These are phyloP conservation scores for Heliothis peltigera DNA, from an alignment of 2,888 invertebrate genomes.

Conservation along the genomic window DNA sequence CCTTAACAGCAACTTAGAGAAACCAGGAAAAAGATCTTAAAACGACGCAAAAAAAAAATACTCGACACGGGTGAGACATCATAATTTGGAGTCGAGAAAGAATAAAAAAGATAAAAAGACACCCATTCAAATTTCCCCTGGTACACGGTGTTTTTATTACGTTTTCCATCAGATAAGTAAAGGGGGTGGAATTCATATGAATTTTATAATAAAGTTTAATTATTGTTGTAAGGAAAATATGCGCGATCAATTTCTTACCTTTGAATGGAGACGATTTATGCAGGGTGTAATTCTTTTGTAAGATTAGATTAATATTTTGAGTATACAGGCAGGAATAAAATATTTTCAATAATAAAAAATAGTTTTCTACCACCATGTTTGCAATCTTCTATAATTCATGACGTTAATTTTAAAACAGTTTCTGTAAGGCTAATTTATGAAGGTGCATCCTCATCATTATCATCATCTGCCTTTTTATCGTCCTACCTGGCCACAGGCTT, in stretches of 20 bases:
- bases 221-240: constrained; percentile 45
- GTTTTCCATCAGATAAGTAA: constrained; percentile 77
- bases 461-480: too few species aligned
- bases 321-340: too few species aligned
- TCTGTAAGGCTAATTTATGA: too few species aligned
- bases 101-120: constrained; percentile 75
- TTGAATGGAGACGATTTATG: constrained; percentile 11
- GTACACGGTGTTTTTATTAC: constrained; percentile 79
- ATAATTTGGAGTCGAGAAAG: constrained; percentile 72
- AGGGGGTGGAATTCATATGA: constrained; percentile 62
- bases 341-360: too few species aligned
- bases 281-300: background rate
- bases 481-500: too few species aligned
- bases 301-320: too few species aligned
- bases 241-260: constrained; percentile 9
- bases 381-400: too few species aligned
- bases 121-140: constrained; percentile 81
- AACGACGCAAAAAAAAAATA: constrained; percentile 50
- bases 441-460: too few species aligned
- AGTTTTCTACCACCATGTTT: too few species aligned
- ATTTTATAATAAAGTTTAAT: constrained; percentile 59
- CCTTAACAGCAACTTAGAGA: constrained; percentile 56
- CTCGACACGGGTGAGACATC: constrained; percentile 67
- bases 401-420: too few species aligned
- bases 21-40: constrained; percentile 59